These are phyloP conservation scores for Dorcus parallelipipedus DNA, from an alignment of 2,888 invertebrate genomes.

Conservation along the genomic window DNA sequence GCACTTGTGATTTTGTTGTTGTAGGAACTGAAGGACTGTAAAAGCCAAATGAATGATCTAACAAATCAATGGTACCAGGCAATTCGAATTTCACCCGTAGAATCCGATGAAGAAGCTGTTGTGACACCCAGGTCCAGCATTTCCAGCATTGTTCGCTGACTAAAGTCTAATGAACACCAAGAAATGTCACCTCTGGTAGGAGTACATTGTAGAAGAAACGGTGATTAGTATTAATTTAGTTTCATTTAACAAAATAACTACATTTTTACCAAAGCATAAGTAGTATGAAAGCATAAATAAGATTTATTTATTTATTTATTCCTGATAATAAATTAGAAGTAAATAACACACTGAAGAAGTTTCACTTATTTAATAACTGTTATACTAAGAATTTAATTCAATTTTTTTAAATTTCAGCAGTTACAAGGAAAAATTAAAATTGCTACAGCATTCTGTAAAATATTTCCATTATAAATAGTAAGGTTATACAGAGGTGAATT, in stretches of 20 bases:
- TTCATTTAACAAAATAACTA: background rate
- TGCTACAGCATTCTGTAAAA: no score
- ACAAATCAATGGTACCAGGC: constrained; percentile 98
- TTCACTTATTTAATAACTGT: no score
- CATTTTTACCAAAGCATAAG: background rate
- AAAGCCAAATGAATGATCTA: constrained; percentile 93
- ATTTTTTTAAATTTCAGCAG: no score
- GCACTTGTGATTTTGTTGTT: constrained; percentile 20
- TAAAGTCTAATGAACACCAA: constrained; percentile 18
- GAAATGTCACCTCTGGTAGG: constrained; percentile 14
- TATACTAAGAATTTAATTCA: no score
- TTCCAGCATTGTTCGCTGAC: constrained; percentile 49
- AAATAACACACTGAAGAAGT: no score
- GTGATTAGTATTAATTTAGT: background rate
- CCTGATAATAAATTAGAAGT: no score
- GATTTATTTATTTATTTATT: no score
- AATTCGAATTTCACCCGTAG: constrained; percentile 82
- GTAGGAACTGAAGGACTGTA: constrained; percentile 93
- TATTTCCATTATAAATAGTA: no score
- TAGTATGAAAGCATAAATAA: background rate
- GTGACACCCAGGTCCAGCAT: constrained; percentile 46
- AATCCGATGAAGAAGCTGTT: constrained; percentile 73
- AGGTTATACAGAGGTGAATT: no score
- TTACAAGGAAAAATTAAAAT: no score
- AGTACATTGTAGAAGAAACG: background rate